Evolutionary conservation across 2,797 vertebrate genomes (phyloP).

Genomic region (Neomorphus geoffroyi): DNA sequence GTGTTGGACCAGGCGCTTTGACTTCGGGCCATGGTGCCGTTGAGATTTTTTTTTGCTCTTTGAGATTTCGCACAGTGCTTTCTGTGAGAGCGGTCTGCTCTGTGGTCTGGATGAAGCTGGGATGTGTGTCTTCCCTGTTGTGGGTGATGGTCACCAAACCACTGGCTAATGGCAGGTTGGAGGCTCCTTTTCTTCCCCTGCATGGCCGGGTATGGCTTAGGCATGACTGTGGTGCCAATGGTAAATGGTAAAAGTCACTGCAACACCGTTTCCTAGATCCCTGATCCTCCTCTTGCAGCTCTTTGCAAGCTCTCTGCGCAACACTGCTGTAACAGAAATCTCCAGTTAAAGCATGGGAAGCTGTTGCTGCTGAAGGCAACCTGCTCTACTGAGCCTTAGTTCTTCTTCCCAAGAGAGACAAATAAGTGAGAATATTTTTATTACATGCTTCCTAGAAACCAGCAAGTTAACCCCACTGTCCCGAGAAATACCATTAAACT

Average conservation of each 20-base stretch:
- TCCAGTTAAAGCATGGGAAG: not conserved
- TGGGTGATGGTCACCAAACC: not conserved
- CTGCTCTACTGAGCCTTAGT: not conserved
- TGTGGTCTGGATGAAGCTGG: not conserved
- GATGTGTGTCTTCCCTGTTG: accelerated
- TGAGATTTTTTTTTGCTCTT: not conserved
- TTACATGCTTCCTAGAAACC: not conserved
- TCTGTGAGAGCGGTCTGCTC: not conserved
- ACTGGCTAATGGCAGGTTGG: not conserved
- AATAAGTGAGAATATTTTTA: not conserved
- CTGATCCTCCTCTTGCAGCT: not conserved
- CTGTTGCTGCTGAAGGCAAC: not conserved
- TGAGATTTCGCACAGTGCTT: not conserved
- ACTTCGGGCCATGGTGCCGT: not conserved
- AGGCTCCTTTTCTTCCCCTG: not conserved
- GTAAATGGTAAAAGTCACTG: not conserved
- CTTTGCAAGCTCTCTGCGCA: not conserved
- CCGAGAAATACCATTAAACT: not conserved
- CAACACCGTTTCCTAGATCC: no score
- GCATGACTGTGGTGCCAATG: no score
- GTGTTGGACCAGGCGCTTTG: not conserved
- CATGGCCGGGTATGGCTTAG: not conserved
- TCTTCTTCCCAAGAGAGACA: not conserved
- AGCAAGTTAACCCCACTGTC: not conserved
- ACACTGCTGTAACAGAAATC: not conserved